These are phyloP conservation scores for Pasiphila rectangulata DNA, from an alignment of 2,888 invertebrate species.

Conservation along the genomic window DNA sequence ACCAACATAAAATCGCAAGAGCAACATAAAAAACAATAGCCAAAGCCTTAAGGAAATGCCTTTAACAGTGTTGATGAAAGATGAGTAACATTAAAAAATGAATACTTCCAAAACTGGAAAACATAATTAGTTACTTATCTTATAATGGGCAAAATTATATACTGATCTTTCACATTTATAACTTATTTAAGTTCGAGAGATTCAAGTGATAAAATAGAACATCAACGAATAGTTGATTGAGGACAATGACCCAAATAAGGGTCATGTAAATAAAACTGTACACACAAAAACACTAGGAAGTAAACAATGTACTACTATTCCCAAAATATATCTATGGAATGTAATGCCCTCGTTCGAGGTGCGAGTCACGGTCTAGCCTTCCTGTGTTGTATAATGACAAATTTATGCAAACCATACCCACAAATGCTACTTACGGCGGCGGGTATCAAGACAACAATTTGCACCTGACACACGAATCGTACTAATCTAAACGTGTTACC, in stretches of 20 bases:
- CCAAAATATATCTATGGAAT: background rate
- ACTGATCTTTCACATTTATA: too few relatives aligned
- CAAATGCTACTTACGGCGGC: background rate
- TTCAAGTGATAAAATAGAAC: too few relatives aligned
- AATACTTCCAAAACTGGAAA: too few relatives aligned
- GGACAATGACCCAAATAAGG: constrained; percentile 59
- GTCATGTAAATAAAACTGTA: constrained; percentile 50
- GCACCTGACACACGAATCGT: background rate
- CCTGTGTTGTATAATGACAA: constrained; percentile 15
- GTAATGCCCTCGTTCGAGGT: constrained; percentile 2
- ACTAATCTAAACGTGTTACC: background rate
- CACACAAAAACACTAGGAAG: constrained; percentile 8
- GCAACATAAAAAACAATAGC: too few relatives aligned
- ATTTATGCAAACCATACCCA: constrained; percentile 1
- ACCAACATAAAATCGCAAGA: too few relatives aligned
- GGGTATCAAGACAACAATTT: background rate
- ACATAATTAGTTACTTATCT: too few relatives aligned
- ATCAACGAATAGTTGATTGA: constrained; percentile 22
- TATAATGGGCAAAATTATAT: too few relatives aligned
- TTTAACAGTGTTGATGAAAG: too few relatives aligned
- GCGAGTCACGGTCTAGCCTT: constrained; percentile 10
- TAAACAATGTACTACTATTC: background rate
- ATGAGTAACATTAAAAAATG: too few relatives aligned
- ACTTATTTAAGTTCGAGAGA: too few relatives aligned
- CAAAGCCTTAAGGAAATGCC: too few relatives aligned